A percentile compares a stretch with the other conserved stretches of the same genome.
These are phyloP conservation scores for Gallinago solitaria DNA, from an alignment of 2,797 vertebrate species.

Conservation along the genomic window DNA sequence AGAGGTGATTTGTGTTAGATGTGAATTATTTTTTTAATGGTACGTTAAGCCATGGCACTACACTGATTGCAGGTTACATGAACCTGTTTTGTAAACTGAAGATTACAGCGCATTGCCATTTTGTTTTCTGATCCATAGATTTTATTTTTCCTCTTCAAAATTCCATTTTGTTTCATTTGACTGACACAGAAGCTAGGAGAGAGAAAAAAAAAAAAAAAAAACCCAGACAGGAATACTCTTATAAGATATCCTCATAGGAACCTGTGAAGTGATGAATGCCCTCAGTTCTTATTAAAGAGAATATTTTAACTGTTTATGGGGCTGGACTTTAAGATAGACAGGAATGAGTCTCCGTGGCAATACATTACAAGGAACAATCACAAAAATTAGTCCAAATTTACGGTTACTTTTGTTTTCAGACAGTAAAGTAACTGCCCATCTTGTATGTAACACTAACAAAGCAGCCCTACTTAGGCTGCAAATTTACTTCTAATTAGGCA, in stretches of 20 bases:
- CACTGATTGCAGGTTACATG: background rate
- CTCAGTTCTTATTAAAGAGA: background rate
- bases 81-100: background rate
- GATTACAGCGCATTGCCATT: background rate
- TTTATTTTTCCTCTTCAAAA: background rate
- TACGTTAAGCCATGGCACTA: conserved; percentile 2
- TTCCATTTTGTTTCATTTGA: background rate
- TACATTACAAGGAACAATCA: background rate
- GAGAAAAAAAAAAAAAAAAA: background rate
- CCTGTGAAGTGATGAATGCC: background rate
- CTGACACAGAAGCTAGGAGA: background rate
- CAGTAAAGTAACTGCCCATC: background rate
- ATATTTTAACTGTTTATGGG: background rate
- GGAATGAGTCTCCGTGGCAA: conserved; percentile 14
- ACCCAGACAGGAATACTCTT: background rate
- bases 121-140: background rate
- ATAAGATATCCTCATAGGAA: background rate
- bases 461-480: background rate
- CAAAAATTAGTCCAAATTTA: conserved; percentile 29
- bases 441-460: background rate
- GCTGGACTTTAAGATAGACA: background rate
- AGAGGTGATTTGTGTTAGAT: conserved; percentile 60
- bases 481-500: background rate
- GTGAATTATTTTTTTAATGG: conserved; percentile 31
- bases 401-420: conserved; percentile 11